A percentile compares a stretch with the other conserved stretches of the same genome.
These are phyloP conservation scores for Burhinus oedicnemus DNA, from an alignment of 2,113 vertebrate species.

Conservation along the genomic window DNA sequence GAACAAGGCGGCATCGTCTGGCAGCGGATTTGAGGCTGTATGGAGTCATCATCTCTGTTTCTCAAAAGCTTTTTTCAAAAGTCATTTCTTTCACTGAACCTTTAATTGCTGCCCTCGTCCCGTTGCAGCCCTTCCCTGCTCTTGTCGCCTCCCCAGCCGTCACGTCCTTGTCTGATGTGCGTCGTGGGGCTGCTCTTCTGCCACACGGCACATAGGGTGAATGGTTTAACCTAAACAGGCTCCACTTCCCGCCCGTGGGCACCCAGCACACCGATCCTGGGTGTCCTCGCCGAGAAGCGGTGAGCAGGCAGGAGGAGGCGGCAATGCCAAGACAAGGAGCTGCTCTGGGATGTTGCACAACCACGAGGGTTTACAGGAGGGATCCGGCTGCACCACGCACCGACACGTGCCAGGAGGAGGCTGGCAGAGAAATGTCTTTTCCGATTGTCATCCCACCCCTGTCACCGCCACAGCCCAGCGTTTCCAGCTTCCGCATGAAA, in stretches of 20 bases:
- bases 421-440: neutral
- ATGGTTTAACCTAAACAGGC: neutral
- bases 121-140: neutral
- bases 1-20: neutral
- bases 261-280: rapidly evolving
- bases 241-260: neutral
- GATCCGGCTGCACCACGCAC: neutral
- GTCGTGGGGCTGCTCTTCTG: neutral
- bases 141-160: rapidly evolving
- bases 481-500: neutral
- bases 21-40: neutral
- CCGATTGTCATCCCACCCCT: neutral
- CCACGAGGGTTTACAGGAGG: neutral
- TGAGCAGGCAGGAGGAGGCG: neutral
- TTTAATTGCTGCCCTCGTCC: neutral
- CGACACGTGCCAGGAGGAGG: neutral
- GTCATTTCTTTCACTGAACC: neutral
- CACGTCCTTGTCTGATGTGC: rapidly evolving
- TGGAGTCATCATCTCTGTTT: neutral
- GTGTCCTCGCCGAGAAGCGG: rapidly evolving
- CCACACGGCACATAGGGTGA: rapidly evolving
- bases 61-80: neutral
- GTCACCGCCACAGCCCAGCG: neutral
- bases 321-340: neutral
- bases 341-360: neutral